Percentiles rank a stretch among this genome's conserved stretches.
phyloP scores from a whole-genome alignment of 2,113 vertebrate genomes.

The Illadopsis cleaveri region DNA sequence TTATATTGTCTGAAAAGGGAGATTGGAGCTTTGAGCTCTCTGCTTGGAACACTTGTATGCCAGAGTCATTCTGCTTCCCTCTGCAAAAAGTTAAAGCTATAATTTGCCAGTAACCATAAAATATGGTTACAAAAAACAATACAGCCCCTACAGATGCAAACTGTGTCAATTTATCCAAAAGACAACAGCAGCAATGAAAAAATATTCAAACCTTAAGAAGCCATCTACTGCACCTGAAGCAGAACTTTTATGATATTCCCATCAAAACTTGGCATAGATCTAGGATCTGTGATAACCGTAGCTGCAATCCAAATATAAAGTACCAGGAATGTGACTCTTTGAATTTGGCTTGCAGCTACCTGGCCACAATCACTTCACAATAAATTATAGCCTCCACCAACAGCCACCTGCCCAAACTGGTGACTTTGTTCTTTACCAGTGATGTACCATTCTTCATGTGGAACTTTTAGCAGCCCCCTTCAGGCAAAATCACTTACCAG shows the following conservation, averaged over 20 bases:
- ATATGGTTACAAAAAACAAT: neutral
- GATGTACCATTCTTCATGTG: fast-evolving
- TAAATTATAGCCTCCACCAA: neutral
- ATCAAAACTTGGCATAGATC: neutral
- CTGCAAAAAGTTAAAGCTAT: neutral
- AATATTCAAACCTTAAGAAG: neutral
- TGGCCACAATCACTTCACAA: neutral
- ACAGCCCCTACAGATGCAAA: neutral
- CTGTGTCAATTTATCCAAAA: neutral
- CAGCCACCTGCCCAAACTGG: neutral
- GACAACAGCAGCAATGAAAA: neutral
- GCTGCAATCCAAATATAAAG: slow-evolving; percentile 8
- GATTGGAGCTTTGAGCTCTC: neutral
- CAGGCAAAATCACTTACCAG: neutral
- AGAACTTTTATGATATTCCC: neutral
- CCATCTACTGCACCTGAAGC: neutral
- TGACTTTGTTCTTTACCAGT: neutral
- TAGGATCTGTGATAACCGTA: neutral
- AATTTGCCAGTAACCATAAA: slow-evolving; percentile 8
- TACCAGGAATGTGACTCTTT: neutral
- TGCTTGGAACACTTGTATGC: neutral
- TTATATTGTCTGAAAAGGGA: neutral
- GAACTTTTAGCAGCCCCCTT: neutral
- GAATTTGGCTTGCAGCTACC: neutral
- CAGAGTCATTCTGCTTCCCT: neutral